These are phyloP conservation scores for Euthynnus affinis DNA, from an alignment of 2,797 vertebrate species.

Conservation along the genomic window DNA sequence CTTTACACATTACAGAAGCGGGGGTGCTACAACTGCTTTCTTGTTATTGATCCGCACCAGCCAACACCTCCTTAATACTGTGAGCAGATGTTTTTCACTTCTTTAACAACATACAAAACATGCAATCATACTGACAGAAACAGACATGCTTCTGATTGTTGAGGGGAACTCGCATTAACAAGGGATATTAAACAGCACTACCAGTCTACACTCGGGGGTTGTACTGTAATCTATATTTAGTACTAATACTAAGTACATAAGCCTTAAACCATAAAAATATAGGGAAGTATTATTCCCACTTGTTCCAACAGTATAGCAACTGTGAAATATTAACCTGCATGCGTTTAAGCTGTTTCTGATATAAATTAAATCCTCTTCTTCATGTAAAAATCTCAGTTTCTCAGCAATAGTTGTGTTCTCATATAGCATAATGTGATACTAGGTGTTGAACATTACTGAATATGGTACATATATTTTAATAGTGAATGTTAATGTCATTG, in stretches of 20 bases:
- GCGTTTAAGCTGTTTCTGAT: background rate
- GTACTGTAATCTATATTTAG: background rate
- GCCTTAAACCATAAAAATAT: background rate
- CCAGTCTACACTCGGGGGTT: too few relatives aligned
- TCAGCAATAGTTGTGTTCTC: background rate
- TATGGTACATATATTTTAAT: background rate
- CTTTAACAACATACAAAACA: background rate
- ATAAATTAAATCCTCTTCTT: background rate
- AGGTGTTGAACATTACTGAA: background rate
- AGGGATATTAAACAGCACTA: background rate
- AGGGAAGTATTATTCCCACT: background rate
- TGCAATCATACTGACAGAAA: background rate
- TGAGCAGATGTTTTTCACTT: conserved; percentile 17
- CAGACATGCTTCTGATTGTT: background rate
- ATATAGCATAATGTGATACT: background rate
- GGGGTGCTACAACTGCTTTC: background rate
- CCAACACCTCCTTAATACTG: conserved; percentile 22
- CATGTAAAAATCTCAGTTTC: background rate
- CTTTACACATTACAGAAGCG: conserved; percentile 22
- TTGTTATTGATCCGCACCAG: conserved; percentile 20
- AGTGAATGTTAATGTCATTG: background rate
- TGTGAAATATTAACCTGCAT: background rate
- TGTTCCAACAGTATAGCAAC: background rate
- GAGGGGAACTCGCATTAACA: too few relatives aligned
- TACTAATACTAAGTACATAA: background rate